These are phyloP conservation scores for Cephalophus harveyi DNA, from an alignment of 2,113 vertebrate genomes.

Conservation along the genomic window DNA sequence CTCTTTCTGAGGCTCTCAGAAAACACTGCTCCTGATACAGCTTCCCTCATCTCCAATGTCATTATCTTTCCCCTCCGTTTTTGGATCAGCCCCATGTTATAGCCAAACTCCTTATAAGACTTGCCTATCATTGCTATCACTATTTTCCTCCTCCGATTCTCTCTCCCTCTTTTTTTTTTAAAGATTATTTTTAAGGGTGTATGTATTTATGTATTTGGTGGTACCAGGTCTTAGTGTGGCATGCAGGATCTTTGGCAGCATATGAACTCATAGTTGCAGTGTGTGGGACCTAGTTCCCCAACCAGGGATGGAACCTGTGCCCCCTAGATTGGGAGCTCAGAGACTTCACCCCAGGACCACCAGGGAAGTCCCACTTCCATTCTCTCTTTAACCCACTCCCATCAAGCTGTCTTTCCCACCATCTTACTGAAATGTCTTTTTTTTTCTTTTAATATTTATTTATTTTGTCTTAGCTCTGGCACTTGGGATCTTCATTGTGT, in stretches of 20 bases:
- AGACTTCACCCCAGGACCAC: background rate
- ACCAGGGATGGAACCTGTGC: background rate
- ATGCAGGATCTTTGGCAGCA: background rate
- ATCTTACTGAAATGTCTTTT: background rate
- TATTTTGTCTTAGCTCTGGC: background rate
- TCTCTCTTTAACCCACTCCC: background rate
- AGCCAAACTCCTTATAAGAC: background rate
- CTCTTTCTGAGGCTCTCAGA: background rate
- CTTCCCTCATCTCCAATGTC: background rate
- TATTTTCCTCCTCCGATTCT: background rate
- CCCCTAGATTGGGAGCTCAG: background rate
- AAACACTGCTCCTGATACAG: background rate
- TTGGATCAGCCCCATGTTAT: background rate
- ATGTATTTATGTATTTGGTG: background rate
- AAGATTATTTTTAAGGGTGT: background rate
- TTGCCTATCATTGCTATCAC: background rate
- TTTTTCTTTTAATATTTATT: background rate
- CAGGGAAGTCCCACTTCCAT: background rate
- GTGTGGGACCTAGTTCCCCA: background rate
- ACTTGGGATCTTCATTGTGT: background rate
- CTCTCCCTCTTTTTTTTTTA: background rate
- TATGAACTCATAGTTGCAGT: background rate
- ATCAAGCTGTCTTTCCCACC: background rate
- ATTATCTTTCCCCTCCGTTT: background rate
- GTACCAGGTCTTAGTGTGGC: background rate